Evolutionary conservation across 2,888 invertebrate species (phyloP).

Genomic region (Drosophila nigricruria): DNA sequence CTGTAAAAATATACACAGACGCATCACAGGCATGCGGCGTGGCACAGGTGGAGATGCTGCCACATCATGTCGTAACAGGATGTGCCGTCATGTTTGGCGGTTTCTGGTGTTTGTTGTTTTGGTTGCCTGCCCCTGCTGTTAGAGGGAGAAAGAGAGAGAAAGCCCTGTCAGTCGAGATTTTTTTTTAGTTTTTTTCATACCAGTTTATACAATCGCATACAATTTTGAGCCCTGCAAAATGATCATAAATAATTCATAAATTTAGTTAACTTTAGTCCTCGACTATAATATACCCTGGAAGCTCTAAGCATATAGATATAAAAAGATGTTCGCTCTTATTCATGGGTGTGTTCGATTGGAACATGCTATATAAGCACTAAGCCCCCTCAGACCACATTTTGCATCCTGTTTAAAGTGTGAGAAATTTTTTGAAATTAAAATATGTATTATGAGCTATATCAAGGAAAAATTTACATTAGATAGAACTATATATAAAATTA

Average conservation of each 20-base stretch:
- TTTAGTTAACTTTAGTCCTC: neutral
- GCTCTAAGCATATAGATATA: too few species aligned
- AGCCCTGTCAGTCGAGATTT: constrained; percentile 47
- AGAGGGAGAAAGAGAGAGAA: constrained; percentile 47
- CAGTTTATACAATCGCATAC: constrained; percentile 34
- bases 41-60: constrained; percentile 25
- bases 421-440: too few species aligned
- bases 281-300: neutral
- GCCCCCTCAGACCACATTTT: too few species aligned
- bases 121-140: constrained; percentile 5
- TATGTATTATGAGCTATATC: too few species aligned
- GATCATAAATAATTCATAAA: constrained; percentile 42
- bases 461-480: too few species aligned
- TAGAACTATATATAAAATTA: too few species aligned
- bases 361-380: too few species aligned
- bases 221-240: constrained; percentile 27
- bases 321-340: too few species aligned
- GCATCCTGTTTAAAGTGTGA: too few species aligned
- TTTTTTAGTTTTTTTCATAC: constrained; percentile 27
- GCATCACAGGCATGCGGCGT: constrained; percentile 9
- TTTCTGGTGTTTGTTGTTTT: neutral
- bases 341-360: too few species aligned
- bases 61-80: constrained; percentile 56
- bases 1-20: constrained; percentile 61
- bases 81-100: constrained; percentile 33